These are phyloP conservation scores for Lanistes nyassanus DNA, from an alignment of 1,140 invertebrate species.

Conservation along the genomic window DNA sequence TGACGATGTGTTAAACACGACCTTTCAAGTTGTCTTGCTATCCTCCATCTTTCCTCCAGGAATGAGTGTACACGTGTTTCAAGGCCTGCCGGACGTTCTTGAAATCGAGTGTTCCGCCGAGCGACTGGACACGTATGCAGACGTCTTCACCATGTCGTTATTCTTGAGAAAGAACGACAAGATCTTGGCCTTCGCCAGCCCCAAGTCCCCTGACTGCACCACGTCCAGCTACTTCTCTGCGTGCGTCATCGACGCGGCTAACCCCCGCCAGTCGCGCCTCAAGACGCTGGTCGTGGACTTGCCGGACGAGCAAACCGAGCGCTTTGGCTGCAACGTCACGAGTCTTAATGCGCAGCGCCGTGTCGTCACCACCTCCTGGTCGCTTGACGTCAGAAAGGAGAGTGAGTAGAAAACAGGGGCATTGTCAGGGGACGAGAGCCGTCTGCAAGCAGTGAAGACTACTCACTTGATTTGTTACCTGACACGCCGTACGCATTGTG, in stretches of 20 bases:
- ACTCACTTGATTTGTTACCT: no score
- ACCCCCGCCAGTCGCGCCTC: background rate
- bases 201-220: conserved; percentile 8
- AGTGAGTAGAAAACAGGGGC: conserved; percentile 9
- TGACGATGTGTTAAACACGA: no score
- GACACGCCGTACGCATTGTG: no score
- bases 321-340: conserved; percentile 20
- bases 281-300: conserved; percentile 17
- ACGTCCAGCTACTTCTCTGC: conserved; percentile 3
- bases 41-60: background rate
- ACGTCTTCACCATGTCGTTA: conserved; percentile 9
- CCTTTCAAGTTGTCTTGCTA: no score
- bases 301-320: background rate
- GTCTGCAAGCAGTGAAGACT: no score
- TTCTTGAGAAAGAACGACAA: background rate
- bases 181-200: conserved; percentile 17
- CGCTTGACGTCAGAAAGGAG: background rate
- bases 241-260: background rate
- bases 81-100: background rate
- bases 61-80: background rate
- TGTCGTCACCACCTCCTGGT: background rate
- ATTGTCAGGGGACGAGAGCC: no score
- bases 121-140: background rate
- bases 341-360: background rate
- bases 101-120: conserved; percentile 7